Evolutionary conservation across 2,797 vertebrate species (phyloP).

Genomic region (Chiroxiphia lanceolata): DNA sequence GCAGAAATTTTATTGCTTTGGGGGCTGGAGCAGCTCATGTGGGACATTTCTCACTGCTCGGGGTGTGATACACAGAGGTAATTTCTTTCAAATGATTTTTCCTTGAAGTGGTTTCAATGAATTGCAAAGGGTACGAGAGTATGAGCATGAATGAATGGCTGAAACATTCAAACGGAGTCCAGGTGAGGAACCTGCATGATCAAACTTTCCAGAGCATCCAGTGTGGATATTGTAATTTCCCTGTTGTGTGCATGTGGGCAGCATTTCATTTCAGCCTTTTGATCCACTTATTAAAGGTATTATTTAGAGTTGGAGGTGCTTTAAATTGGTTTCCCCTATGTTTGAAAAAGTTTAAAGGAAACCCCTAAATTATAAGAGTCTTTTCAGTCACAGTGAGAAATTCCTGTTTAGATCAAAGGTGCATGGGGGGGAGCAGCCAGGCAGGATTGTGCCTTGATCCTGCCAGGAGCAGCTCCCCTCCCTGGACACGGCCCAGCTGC

Average conservation of each 20-base stretch:
- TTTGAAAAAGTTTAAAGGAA: slow-evolving; percentile 28
- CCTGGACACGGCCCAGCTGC: neutral
- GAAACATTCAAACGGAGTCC: neutral
- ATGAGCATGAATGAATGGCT: slow-evolving; percentile 18
- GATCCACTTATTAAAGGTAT: neutral
- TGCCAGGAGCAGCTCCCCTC: neutral
- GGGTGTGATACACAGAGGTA: slow-evolving; percentile 60
- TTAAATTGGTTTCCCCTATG: neutral
- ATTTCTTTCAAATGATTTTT: slow-evolving; percentile 77
- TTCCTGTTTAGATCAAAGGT: neutral
- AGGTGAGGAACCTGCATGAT: neutral
- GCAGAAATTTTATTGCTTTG: slow-evolving; percentile 75
- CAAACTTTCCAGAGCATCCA: slow-evolving; percentile 9
- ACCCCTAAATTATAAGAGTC: neutral
- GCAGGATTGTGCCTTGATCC: neutral
- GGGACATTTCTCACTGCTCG: slow-evolving; percentile 63
- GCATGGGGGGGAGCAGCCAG: neutral
- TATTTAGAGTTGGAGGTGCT: neutral
- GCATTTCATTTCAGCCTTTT: neutral
- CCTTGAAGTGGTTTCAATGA: slow-evolving; percentile 74
- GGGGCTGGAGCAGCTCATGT: slow-evolving; percentile 56
- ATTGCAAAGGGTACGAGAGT: slow-evolving; percentile 46
- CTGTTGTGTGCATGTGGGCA: neutral
- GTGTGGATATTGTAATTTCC: neutral
- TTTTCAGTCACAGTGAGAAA: neutral